Percentiles rank a stretch among this genome's conserved stretches.
Conservation (phyloP, 2,797 vertebrate genomes). For the Orientallactaga sibirica region DNA sequence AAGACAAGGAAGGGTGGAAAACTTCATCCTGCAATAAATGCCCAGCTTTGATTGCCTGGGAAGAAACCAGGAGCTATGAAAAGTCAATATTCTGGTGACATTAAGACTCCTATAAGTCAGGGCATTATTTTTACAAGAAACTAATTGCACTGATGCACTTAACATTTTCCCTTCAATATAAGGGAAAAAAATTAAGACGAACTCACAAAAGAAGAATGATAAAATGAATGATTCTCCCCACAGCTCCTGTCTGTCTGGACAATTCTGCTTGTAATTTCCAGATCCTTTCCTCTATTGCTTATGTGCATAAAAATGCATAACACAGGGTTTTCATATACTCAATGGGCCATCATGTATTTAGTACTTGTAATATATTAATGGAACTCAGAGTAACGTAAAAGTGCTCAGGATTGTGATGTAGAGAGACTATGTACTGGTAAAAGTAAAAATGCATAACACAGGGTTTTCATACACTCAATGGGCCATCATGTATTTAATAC, state of each 20-base stretch:
- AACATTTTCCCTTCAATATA: slow-evolving; percentile 14
- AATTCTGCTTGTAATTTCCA: background rate
- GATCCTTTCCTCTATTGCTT: slow-evolving; percentile 22
- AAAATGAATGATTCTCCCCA: background rate
- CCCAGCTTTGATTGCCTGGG: slow-evolving; percentile 15
- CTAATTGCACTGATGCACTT: slow-evolving; percentile 52
- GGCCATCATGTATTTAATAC: slow-evolving; percentile 36
- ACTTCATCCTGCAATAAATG: slow-evolving; percentile 9
- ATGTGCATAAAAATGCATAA: slow-evolving; percentile 18
- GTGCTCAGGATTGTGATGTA: background rate
- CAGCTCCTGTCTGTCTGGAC: background rate
- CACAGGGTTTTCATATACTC: slow-evolving; percentile 27
- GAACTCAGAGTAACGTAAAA: slow-evolving; percentile 31
- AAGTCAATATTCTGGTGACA: slow-evolving; percentile 44
- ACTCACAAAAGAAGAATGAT: slow-evolving; percentile 2
- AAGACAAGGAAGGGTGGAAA: background rate
- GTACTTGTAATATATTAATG: background rate
- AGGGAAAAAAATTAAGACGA: slow-evolving; percentile 27
- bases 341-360: slow-evolving; percentile 12
- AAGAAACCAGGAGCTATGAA: slow-evolving; percentile 50
- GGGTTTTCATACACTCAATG: background rate
- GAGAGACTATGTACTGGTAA: background rate
- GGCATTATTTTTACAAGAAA: slow-evolving; percentile 65
- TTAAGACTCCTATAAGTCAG: slow-evolving; percentile 24
- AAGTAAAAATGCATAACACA: slow-evolving; percentile 27